Evolutionary conservation across 1,140 invertebrate genomes (phyloP).

Genomic region (Babylonia areolata): DNA sequence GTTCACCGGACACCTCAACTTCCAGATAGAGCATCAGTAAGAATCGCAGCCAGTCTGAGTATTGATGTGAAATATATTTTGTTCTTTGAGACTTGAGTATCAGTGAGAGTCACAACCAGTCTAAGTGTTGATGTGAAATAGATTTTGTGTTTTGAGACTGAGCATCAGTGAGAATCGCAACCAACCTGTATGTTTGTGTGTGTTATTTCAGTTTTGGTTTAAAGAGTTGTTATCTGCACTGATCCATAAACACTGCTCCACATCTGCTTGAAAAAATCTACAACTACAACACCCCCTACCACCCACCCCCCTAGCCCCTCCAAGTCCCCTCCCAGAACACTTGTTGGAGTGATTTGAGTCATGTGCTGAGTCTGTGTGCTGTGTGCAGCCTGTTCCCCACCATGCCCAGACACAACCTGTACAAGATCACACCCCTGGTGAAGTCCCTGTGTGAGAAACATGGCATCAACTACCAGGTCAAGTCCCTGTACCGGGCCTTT

Average conservation of each 20-base stretch:
- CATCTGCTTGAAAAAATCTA: no score
- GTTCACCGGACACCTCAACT: slow-evolving; percentile 77
- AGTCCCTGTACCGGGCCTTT: slow-evolving; percentile 70
- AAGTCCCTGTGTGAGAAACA: slow-evolving; percentile 74
- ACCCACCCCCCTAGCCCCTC: no score
- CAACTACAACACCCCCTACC: no score
- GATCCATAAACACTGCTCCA: no score
- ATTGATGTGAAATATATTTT: no score
- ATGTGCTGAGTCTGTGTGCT: no score
- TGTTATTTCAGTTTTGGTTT: no score
- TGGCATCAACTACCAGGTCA: slow-evolving; percentile 68
- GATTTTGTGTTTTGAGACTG: background rate
- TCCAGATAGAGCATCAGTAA: slow-evolving; percentile 31
- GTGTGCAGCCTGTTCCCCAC: slow-evolving; percentile 75
- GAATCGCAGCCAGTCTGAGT: background rate
- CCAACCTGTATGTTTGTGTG: no score
- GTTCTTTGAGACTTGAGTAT: background rate
- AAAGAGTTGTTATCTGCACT: background rate
- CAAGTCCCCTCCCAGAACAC: no score
- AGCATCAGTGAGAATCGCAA: background rate
- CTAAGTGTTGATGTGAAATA: no score
- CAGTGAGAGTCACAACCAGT: background rate
- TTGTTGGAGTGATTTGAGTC: no score
- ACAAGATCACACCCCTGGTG: slow-evolving; percentile 72
- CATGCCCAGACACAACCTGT: slow-evolving; percentile 75